Percentiles rank a stretch among this genome's conserved stretches.
Evolutionary conservation across 2,113 vertebrate species (phyloP).

Genomic region (Regulus satrapa): DNA sequence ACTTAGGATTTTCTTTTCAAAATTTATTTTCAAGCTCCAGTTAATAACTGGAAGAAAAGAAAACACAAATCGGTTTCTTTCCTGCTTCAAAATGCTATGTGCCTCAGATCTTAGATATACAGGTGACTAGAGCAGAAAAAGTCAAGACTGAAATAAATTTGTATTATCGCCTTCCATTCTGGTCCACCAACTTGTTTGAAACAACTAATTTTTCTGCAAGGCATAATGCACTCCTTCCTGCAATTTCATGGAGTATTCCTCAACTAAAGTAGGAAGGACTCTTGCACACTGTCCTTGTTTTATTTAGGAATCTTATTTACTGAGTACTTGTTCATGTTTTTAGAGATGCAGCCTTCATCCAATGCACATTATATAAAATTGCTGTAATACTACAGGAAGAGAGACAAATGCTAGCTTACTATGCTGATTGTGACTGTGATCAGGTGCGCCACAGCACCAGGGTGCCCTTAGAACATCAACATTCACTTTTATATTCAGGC

Average conservation of each 20-base stretch:
- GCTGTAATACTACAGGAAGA: background rate
- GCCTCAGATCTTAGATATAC: background rate
- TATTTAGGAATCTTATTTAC: background rate
- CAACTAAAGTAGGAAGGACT: background rate
- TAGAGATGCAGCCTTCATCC: background rate
- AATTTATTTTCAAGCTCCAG: background rate
- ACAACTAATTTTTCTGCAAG: background rate
- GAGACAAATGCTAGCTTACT: background rate
- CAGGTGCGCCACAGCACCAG: background rate
- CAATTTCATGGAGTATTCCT: background rate
- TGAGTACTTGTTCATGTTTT: background rate
- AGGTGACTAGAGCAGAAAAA: background rate
- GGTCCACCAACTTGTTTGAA: background rate
- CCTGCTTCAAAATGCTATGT: background rate
- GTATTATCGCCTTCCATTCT: background rate
- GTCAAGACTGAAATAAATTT: background rate
- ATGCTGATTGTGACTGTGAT: rapidly evolving
- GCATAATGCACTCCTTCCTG: background rate
- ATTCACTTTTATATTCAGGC: background rate
- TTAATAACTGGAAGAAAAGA: background rate
- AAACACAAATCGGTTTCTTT: background rate
- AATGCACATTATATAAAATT: background rate
- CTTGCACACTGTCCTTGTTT: background rate
- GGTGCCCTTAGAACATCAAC: background rate
- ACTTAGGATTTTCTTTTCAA: background rate